Conservation (phyloP, 1,140 invertebrate species). For the Nymphalis io region DNA sequence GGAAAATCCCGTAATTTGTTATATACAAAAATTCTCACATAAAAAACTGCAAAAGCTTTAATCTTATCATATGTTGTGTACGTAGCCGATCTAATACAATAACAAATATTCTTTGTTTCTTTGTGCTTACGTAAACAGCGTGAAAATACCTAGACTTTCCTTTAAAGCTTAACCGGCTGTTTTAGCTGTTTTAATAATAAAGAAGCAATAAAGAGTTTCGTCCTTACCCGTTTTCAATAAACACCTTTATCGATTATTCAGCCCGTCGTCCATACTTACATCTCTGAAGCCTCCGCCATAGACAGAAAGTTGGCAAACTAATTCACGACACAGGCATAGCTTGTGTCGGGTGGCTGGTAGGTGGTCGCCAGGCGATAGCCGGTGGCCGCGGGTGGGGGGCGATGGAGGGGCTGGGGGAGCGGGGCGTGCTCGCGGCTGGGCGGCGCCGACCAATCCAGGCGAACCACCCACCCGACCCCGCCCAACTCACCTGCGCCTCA, state of each 20-base stretch:
- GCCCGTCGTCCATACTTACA: constrained; percentile 78
- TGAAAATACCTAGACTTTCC: neutral
- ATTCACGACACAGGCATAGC: constrained; percentile 79
- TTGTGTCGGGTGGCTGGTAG: constrained; percentile 68
- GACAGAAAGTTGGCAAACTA: constrained; percentile 80
- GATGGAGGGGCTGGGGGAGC: constrained; percentile 36
- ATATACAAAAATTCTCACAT: too few species aligned
- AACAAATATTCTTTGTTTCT: too few species aligned
- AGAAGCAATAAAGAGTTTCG: constrained; percentile 76
- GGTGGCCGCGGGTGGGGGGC: constrained; percentile 57
- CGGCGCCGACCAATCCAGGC: constrained; percentile 74
- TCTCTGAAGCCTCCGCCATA: constrained; percentile 74
- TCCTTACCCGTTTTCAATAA: constrained; percentile 80
- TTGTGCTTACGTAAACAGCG: too few species aligned
- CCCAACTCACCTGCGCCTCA: constrained; percentile 76
- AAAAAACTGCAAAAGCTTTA: too few species aligned
- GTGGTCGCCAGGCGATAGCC: constrained; percentile 69
- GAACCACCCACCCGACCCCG: constrained; percentile 65
- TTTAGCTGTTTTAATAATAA: constrained; percentile 68
- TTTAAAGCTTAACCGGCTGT: constrained; percentile 22
- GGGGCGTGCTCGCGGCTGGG: constrained; percentile 71
- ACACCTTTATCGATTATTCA: constrained; percentile 81
- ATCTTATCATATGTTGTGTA: too few species aligned
- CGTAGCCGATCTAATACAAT: too few species aligned
- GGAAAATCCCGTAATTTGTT: too few species aligned